Conservation (phyloP, 2,113 vertebrate genomes). For the Cromileptes altivelis region DNA sequence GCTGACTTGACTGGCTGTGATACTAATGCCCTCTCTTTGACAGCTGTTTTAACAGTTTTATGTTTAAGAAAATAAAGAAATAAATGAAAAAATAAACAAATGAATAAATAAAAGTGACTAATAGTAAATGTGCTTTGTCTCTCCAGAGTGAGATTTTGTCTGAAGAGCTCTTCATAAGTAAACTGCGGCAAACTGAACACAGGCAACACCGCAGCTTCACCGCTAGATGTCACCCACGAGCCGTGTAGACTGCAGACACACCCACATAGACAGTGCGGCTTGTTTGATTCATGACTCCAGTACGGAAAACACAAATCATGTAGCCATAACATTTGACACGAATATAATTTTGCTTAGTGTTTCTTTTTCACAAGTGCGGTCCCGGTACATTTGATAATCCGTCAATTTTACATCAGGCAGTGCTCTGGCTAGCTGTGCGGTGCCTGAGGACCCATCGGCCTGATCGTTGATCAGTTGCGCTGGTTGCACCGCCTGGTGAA, state of each 20-base stretch:
- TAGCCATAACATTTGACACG: neutral
- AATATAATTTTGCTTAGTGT: neutral
- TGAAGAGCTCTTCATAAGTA: neutral
- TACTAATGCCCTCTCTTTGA: slow-evolving; percentile 78
- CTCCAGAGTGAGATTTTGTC: slow-evolving; percentile 54
- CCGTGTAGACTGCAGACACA: slow-evolving; percentile 32
- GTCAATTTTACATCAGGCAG: slow-evolving; percentile 80
- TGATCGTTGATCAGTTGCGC: slow-evolving; percentile 62
- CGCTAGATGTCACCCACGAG: slow-evolving; percentile 68
- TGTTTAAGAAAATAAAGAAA: slow-evolving; percentile 77
- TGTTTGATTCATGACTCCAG: neutral
- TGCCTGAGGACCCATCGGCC: slow-evolving; percentile 75
- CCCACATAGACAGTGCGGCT: slow-evolving; percentile 40
- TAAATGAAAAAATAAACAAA: slow-evolving; percentile 70
- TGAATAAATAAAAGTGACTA: slow-evolving; percentile 80
- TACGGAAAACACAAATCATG: neutral
- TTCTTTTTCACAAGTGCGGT: no score
- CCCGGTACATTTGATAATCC: neutral
- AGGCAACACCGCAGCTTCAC: rapidly evolving
- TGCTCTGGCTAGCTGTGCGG: slow-evolving; percentile 80
- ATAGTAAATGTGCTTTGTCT: slow-evolving; percentile 72
- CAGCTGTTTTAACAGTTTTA: slow-evolving; percentile 81
- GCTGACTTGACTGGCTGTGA: slow-evolving; percentile 70
- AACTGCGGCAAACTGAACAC: slow-evolving; percentile 43
- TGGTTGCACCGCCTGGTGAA: slow-evolving; percentile 54